phyloP scores from a whole-genome alignment of 2,113 vertebrate species.

The Lycocorax pyrrhopterus region DNA sequence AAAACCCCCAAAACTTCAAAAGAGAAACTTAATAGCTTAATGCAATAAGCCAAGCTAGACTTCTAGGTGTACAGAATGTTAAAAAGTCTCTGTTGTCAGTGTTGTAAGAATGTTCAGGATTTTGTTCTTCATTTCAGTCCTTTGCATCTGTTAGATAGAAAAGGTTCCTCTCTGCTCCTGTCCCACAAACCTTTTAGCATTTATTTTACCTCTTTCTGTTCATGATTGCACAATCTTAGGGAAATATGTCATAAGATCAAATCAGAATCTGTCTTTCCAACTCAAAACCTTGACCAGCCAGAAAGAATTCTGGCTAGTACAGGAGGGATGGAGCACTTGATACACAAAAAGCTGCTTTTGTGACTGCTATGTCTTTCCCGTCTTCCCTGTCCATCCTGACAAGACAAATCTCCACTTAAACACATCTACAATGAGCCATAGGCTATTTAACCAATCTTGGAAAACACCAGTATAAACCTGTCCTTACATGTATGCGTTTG shows the following conservation, averaged over 20 bases:
- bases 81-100: background rate
- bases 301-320: background rate
- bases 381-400: background rate
- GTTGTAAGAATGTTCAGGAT: background rate
- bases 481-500: background rate
- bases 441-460: background rate
- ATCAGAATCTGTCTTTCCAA: background rate
- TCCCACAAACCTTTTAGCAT: background rate
- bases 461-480: background rate
- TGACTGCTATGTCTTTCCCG: rapidly evolving
- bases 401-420: background rate
- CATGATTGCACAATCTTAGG: background rate
- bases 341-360: background rate
- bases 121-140: background rate
- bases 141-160: background rate
- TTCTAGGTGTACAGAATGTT: background rate
- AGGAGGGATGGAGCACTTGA: background rate
- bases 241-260: background rate
- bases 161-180: background rate
- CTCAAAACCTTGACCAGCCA: background rate
- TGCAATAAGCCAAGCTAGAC: background rate
- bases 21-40: background rate
- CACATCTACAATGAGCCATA: background rate
- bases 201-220: background rate
- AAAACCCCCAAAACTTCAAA: background rate